Evolutionary conservation across 2,888 invertebrate species (phyloP), one percentile per base, ranked within the genome.

Genomic region (Heteropelma amictum): DNA sequence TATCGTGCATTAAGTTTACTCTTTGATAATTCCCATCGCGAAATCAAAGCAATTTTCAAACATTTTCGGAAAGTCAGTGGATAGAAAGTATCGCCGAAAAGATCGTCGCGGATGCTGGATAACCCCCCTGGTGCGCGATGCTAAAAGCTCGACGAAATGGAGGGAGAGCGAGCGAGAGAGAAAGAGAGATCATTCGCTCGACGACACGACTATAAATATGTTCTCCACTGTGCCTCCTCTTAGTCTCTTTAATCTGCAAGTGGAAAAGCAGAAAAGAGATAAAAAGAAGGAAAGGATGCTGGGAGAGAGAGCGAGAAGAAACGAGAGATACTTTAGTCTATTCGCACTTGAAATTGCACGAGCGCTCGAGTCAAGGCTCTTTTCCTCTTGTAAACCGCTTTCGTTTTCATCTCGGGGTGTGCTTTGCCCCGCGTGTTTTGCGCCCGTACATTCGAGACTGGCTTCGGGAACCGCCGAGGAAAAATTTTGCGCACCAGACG

Each of bases 151-250:
- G 68, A 63, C 47, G 56, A 40, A 47, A 12, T 5, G 6, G 3
- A 3, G 12, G 5, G 14, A 14, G 38, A 38, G 38, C 1, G 12
- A 38, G 38, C n/a, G 38, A 38, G 38, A 33, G 33, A 33, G 33
- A 33, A n/a, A 23, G 56, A 26, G 65, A 38, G 58, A 64, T 35
- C 30, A 56, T 72, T 78, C 64, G 79, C 84, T 76, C 83, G 80
- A 82, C 84, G 81, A 83, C 82, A 76, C 72, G 78, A 81, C 84
- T 84, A 84, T 84, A 84, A 84, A 84, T 84, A 84, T 81, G 79
- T 81, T 81, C 79, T 79, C 72, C 72, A 67, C 69, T 40, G 79
- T 60, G 70, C 74, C 77, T 65, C n/a, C 76, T 65, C 74, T 65
- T 56, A 61, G 73, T 77, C 79, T 79, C 77, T 71, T 71, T 60